Evolutionary conservation across 2,888 invertebrate species (phyloP).

Genomic region (Tubulanus polymorphus): DNA sequence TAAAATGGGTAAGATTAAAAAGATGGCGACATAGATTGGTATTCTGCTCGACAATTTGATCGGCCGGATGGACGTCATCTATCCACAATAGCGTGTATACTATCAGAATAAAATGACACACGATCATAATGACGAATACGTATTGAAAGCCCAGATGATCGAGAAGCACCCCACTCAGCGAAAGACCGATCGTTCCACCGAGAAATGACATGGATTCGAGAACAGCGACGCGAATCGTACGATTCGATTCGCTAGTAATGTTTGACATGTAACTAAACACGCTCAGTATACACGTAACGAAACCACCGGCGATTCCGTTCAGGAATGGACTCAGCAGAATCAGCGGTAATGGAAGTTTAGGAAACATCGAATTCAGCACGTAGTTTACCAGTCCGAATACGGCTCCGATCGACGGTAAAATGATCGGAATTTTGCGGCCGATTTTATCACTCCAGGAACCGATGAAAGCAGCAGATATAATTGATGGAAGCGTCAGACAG

Average conservation of each 20-base stretch:
- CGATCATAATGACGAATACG: slow-evolving; percentile 47
- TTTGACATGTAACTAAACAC: slow-evolving; percentile 77
- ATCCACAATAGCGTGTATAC: slow-evolving; percentile 45
- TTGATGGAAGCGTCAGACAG: slow-evolving; percentile 43
- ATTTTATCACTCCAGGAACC: slow-evolving; percentile 53
- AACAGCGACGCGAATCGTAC: slow-evolving; percentile 76
- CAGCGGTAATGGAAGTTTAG: slow-evolving; percentile 33
- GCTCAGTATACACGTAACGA: slow-evolving; percentile 51
- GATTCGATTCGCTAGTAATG: slow-evolving; percentile 64
- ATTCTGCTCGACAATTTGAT: slow-evolving; percentile 11
- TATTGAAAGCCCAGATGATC: slow-evolving; percentile 44
- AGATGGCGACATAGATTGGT: neutral
- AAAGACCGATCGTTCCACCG: slow-evolving; percentile 79
- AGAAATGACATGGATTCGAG: slow-evolving; percentile 77
- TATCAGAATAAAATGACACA: slow-evolving; percentile 39
- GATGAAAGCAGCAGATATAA: slow-evolving; percentile 41
- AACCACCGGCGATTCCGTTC: slow-evolving; percentile 54
- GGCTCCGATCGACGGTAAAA: slow-evolving; percentile 52
- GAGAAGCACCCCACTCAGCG: slow-evolving; percentile 74
- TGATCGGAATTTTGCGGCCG: slow-evolving; percentile 53
- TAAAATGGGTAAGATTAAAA: slow-evolving; percentile 13
- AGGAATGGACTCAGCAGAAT: slow-evolving; percentile 50
- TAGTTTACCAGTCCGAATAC: slow-evolving; percentile 39
- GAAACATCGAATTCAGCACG: slow-evolving; percentile 41
- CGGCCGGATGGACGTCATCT: slow-evolving; percentile 22